Base-by-base conservation (phyloP, 2,797 vertebrate genomes). In the Pangasius krempfi region DNA sequence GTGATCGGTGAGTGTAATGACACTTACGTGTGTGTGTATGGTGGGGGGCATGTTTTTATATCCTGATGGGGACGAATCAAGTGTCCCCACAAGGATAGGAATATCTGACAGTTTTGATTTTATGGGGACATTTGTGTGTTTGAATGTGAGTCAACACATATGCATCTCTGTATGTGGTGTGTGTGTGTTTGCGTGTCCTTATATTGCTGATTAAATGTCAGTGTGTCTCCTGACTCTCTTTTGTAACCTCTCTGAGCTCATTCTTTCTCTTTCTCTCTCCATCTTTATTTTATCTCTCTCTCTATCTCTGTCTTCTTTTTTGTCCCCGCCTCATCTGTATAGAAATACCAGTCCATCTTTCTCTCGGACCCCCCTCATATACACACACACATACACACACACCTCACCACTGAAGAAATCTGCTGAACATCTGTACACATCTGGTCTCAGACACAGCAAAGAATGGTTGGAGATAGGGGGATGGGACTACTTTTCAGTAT, bases 371-470 rank as follows among this genome's bases (percentile, higher is more conserved):
- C 40, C 40, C 27, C 3, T 10, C n/a, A 56, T 18, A 27, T 58
- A 22, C 18, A 40, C 30, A 14, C 52, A 22, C 40, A 54, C 50
- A 54, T 12, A 62, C 33, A 27, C 33, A 25, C 37, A 44, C 56
- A n/a, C 58, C 4, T 87, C 47, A 58, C 66, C 52, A 83, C 66
- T 87, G 10, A 80, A 90, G 84, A 84, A 89, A 87, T 86, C 91
- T 89, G 89, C 85, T 89, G 88, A 89, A 87, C 92, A 92, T 90
- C 92, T 92, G 92, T 85, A 92, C 88, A 91, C 91, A 93, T 92
- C 92, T 93, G 92, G 86, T 87, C 64, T 85, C 86, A 70, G 89
- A 79, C 85, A 84, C 33, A 44, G 50, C 25, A 60, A 60, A 40
- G 54, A 37, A 60, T 44, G 27, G 27, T 66, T 66, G 40, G 81